Evolutionary conservation across 2,797 vertebrate genomes (phyloP).

Genomic region (Coluber constrictor): DNA sequence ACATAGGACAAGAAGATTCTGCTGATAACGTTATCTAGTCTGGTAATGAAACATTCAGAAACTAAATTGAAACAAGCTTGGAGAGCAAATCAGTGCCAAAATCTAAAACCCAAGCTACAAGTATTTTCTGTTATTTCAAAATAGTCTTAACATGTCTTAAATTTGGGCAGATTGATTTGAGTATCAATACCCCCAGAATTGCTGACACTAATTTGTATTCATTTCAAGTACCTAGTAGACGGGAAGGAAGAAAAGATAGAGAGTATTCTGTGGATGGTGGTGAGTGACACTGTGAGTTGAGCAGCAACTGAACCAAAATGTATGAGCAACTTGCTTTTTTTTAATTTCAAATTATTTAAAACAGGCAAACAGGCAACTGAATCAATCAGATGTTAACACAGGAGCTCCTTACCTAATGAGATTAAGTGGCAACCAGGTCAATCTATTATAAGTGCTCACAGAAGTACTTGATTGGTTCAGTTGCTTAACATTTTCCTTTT

Average conservation of each 20-base stretch:
- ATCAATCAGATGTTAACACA: not conserved
- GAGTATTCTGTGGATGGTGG: not conserved
- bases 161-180: not conserved
- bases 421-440: not conserved
- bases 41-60: not conserved
- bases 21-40: no score
- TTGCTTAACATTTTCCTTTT: not conserved
- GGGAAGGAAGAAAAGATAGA: not conserved
- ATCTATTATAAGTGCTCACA: not conserved
- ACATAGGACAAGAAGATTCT: no score
- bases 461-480: not conserved
- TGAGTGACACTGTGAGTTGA: not conserved
- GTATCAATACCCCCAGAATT: not conserved
- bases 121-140: not conserved
- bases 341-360: not conserved
- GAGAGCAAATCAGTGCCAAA: no score
- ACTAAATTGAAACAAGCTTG: no score
- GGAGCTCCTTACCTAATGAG: not conserved
- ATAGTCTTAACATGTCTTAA: not conserved
- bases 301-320: not conserved
- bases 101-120: not conserved
- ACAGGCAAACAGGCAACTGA: not conserved
- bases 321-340: not conserved
- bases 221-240: not conserved
- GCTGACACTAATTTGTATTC: not conserved